Conservation (phyloP, 1,140 invertebrate species). For the Drosophila carrolli region DNA sequence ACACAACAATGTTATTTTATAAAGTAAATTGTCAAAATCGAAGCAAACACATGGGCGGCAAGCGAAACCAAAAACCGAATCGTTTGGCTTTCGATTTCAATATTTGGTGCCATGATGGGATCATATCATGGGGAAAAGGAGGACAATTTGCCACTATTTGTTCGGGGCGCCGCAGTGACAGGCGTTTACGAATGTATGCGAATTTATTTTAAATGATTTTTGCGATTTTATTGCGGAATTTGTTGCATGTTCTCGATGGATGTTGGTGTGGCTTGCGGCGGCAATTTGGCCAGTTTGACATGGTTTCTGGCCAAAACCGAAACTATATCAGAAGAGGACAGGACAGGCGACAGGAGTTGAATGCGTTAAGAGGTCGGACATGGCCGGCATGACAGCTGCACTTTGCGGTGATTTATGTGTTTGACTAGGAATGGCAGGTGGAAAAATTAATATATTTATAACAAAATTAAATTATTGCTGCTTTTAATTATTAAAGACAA, state of each 20-base stretch:
- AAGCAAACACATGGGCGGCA: conserved; percentile 2
- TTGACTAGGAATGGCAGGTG: conserved; percentile 7
- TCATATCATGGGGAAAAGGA: background rate
- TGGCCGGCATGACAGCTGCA: conserved; percentile 24
- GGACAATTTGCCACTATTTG: conserved; percentile 21
- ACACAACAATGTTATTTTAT: conserved; percentile 9
- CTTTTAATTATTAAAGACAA: too few species aligned
- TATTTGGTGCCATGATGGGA: conserved; percentile 33
- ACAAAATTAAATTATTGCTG: too few species aligned
- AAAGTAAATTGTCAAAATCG: conserved; percentile 4
- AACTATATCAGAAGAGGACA: conserved; percentile 6
- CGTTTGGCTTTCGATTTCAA: conserved; percentile 29
- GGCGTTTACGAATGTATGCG: conserved; percentile 15
- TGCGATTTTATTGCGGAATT: conserved; percentile 37
- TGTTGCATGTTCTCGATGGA: conserved; percentile 33
- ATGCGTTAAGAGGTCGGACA: conserved; percentile 35
- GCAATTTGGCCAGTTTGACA: conserved; percentile 28
- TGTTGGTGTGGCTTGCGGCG: conserved; percentile 45
- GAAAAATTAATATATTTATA: background rate
- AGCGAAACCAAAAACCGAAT: conserved; percentile 14
- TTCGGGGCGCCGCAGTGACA: conserved; percentile 36
- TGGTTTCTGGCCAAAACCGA: conserved; percentile 26
- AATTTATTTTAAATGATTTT: conserved; percentile 47
- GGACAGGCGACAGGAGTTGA: conserved; percentile 8
- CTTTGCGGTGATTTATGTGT: conserved; percentile 40